phyloP scores from a whole-genome alignment of 2,113 vertebrate species.

The Odocoileus virginianus region DNA sequence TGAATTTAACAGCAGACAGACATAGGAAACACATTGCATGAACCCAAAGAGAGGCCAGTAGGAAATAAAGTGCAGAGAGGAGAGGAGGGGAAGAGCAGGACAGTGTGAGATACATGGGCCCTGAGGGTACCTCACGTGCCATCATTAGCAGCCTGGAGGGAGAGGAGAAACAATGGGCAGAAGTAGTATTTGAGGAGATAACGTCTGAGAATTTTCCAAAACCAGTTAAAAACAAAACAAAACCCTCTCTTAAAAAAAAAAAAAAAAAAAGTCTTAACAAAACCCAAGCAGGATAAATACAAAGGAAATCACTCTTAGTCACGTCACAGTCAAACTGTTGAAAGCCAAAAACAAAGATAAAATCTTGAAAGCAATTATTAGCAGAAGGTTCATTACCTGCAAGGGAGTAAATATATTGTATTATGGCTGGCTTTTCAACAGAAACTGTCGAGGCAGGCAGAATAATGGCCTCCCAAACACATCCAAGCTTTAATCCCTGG shows the following conservation, averaged over 20 bases:
- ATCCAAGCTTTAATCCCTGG: no score
- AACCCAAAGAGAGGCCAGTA: not conserved
- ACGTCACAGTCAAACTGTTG: not conserved
- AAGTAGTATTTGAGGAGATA: not conserved
- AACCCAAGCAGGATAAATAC: not conserved
- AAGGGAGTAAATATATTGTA: not conserved
- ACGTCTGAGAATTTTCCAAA: not conserved
- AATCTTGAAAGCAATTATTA: not conserved
- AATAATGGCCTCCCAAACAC: not conserved
- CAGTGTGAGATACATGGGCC: no score
- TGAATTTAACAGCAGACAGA: not conserved
- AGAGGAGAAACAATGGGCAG: not conserved
- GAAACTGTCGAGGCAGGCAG: not conserved
- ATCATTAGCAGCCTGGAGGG: not conserved
- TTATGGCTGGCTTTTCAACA: not conserved
- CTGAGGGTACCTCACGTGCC: accelerated
- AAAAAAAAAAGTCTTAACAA: not conserved
- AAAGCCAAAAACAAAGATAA: not conserved
- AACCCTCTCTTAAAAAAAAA: not conserved
- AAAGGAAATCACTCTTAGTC: not conserved
- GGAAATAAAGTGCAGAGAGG: not conserved
- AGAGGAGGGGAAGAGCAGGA: not conserved
- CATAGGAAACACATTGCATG: not conserved
- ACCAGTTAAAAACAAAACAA: not conserved
- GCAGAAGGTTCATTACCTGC: not conserved